These are phyloP conservation scores for Tachycineta bicolor DNA, from an alignment of 2,113 vertebrate species.

Conservation along the genomic window DNA sequence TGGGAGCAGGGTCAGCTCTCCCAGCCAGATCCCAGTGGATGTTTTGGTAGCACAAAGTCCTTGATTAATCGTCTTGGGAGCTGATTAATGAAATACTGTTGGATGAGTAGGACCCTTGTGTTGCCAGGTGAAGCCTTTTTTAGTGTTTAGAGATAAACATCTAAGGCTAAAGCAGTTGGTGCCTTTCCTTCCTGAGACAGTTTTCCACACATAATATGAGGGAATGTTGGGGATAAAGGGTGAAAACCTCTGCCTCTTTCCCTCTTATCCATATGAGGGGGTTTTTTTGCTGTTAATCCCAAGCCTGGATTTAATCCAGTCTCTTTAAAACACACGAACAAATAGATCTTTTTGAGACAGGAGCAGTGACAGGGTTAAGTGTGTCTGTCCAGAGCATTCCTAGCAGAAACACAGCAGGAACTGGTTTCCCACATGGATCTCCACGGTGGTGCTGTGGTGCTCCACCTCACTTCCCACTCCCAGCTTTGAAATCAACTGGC, in stretches of 20 bases:
- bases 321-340: neutral
- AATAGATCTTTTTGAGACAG: neutral
- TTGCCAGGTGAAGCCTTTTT: neutral
- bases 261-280: neutral
- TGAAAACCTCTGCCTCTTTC: neutral
- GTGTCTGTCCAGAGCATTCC: neutral
- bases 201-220: fast-evolving
- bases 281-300: neutral
- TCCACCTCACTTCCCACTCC: fast-evolving
- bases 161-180: neutral
- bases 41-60: neutral
- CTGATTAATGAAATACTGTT: neutral
- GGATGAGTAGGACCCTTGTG: neutral
- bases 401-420: no score
- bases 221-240: neutral
- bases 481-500: neutral
- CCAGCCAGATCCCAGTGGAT: fast-evolving
- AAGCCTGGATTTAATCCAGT: neutral
- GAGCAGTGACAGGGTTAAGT: neutral
- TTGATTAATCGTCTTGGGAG: neutral
- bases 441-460: fast-evolving
- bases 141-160: no score
- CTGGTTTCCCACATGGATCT: neutral
- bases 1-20: neutral
- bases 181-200: neutral